Evolutionary conservation across 2,797 vertebrate genomes (phyloP).

Genomic region (Arrhamphus sclerolepis): DNA sequence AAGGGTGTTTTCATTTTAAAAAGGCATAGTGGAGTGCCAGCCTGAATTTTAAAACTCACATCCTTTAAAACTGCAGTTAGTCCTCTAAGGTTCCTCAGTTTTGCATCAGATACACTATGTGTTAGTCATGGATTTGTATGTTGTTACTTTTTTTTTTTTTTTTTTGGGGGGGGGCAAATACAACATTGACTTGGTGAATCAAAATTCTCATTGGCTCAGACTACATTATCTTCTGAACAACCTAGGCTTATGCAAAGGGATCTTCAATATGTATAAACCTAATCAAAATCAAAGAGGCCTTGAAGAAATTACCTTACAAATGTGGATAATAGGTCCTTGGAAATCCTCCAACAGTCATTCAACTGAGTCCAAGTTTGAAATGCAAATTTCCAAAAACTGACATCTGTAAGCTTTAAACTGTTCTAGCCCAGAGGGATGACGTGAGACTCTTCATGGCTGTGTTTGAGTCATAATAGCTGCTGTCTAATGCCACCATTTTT

Average conservation of each 20-base stretch:
- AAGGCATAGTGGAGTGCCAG: too few relatives aligned
- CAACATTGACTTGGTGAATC: neutral
- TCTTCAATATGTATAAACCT: neutral
- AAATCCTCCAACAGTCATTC: neutral
- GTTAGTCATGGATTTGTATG: neutral
- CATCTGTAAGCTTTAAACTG: neutral
- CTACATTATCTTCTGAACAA: neutral
- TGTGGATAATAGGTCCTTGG: neutral
- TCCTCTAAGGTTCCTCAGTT: neutral
- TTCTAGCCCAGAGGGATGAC: neutral
- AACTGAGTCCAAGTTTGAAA: constrained; percentile 5
- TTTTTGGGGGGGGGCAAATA: neutral
- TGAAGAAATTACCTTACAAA: neutral
- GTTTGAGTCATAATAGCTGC: neutral
- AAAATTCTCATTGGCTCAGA: neutral
- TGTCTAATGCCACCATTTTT: neutral
- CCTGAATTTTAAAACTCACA: neutral
- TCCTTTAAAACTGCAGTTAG: neutral
- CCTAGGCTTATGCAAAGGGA: constrained; percentile 3
- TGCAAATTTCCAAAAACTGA: constrained; percentile 13
- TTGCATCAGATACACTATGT: constrained; percentile 12
- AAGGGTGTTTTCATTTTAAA: too few relatives aligned
- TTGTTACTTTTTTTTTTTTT: too few relatives aligned
- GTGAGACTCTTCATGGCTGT: neutral
- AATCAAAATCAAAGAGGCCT: constrained; percentile 4